These are phyloP conservation scores for Florisuga fusca DNA, from an alignment of 2,797 vertebrate genomes.

Conservation along the genomic window DNA sequence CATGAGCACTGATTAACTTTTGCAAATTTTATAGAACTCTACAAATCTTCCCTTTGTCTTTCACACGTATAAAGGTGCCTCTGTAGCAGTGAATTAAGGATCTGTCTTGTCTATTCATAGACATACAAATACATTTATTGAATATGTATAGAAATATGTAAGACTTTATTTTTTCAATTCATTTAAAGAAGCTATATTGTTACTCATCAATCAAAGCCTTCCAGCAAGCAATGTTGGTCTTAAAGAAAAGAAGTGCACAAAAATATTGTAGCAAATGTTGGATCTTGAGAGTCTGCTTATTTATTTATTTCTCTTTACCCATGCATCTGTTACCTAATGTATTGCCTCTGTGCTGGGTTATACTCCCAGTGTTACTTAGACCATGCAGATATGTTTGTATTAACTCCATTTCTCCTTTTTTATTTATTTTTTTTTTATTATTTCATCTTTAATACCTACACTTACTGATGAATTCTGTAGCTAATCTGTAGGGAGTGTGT, in stretches of 20 bases:
- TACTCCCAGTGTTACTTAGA: background rate
- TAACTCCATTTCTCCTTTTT: too few species aligned
- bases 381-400: background rate
- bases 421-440: background rate
- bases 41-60: background rate
- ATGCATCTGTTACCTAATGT: background rate
- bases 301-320: accelerated
- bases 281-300: background rate
- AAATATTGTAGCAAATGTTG: background rate
- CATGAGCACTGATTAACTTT: background rate
- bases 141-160: background rate
- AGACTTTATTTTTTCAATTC: background rate
- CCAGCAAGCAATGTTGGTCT: background rate
- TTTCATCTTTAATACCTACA: background rate
- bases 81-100: background rate
- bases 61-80: background rate
- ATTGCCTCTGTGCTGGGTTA: background rate
- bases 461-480: background rate
- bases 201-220: background rate
- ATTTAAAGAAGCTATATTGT: background rate
- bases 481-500: background rate
- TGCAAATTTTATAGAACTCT: background rate
- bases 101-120: background rate
- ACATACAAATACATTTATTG: background rate
- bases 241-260: background rate